Evolutionary conservation across 2,888 invertebrate genomes (phyloP).

Genomic region (Eupeodes luniger): DNA sequence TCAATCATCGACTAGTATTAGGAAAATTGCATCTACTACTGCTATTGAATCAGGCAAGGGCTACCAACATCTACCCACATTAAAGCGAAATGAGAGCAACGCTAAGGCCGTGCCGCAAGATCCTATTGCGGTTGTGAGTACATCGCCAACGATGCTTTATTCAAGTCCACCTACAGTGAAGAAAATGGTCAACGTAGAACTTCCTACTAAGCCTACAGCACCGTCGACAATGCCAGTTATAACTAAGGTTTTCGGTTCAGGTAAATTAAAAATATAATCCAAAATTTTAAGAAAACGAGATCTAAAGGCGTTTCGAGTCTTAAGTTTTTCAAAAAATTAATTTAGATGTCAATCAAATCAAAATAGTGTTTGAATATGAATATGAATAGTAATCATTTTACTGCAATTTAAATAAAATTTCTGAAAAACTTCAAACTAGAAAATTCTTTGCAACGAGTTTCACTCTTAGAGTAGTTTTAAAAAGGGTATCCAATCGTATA

Average conservation of each 20-base stretch:
- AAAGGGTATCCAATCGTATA: too few relatives aligned
- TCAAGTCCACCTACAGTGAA: constrained; percentile 38
- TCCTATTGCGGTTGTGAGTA: not conserved
- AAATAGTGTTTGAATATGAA: too few relatives aligned
- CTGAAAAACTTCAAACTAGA: too few relatives aligned
- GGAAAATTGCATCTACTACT: not conserved
- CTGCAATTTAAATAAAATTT: too few relatives aligned
- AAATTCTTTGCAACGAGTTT: too few relatives aligned
- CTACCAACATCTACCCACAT: constrained; percentile 33
- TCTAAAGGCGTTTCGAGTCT: too few relatives aligned
- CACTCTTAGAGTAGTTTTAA: too few relatives aligned
- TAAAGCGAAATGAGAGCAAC: constrained; percentile 31
- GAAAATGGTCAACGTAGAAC: constrained; percentile 56
- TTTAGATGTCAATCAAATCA: too few relatives aligned
- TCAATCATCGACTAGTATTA: constrained; percentile 36
- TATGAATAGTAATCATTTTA: too few relatives aligned
- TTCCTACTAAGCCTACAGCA: constrained; percentile 47
- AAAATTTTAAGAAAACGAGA: not conserved
- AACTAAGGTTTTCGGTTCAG: constrained; percentile 31
- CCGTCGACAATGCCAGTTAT: constrained; percentile 54
- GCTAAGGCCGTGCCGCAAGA: not conserved
- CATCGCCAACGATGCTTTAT: constrained; percentile 19
- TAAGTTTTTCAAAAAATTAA: too few relatives aligned
- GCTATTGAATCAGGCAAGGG: constrained; percentile 15
- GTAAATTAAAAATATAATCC: not conserved